Evolutionary conservation across 2,888 invertebrate species (phyloP).

Genomic region (Dasypogon diadema): DNA sequence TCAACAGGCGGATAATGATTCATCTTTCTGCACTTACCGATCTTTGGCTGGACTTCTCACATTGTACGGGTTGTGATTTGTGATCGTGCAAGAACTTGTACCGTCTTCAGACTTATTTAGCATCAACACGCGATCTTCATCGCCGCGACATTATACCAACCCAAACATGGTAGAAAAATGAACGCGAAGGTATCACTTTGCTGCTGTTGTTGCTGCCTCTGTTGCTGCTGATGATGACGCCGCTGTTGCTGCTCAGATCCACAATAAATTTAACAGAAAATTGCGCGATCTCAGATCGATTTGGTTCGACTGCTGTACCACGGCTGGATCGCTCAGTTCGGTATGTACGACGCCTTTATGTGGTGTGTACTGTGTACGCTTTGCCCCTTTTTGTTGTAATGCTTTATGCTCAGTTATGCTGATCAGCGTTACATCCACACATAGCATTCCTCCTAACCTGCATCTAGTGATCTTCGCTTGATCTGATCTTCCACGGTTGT

Average conservation of each 20-base stretch:
- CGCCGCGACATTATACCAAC: slow-evolving; percentile 50
- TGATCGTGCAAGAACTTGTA: slow-evolving; percentile 44
- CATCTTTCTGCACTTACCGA: slow-evolving; percentile 44
- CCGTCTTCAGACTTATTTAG: slow-evolving; percentile 53
- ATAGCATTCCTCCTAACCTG: slow-evolving; percentile 52
- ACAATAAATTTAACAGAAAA: slow-evolving; percentile 55
- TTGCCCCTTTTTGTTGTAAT: slow-evolving; percentile 50
- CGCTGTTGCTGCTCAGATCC: slow-evolving; percentile 49
- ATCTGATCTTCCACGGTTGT: slow-evolving; percentile 54
- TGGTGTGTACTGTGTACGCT: slow-evolving; percentile 13
- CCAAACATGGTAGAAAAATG: slow-evolving; percentile 46
- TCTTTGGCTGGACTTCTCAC: slow-evolving; percentile 44
- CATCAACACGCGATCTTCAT: slow-evolving; percentile 57
- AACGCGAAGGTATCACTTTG: slow-evolving; percentile 48
- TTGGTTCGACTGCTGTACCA: slow-evolving; percentile 51
- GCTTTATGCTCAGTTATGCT: slow-evolving; percentile 56
- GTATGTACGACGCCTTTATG: slow-evolving; percentile 22
- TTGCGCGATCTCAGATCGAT: slow-evolving; percentile 56
- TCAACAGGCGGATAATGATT: slow-evolving; percentile 39
- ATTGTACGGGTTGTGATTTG: slow-evolving; percentile 50
- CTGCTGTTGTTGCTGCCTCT: slow-evolving; percentile 19
- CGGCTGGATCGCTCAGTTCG: too few relatives aligned
- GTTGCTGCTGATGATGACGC: too few relatives aligned
- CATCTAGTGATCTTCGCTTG: slow-evolving; percentile 54
- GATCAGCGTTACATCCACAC: slow-evolving; percentile 53